Conservation (phyloP, 1,140 invertebrate species). For the Eufriesea mexicana region DNA sequence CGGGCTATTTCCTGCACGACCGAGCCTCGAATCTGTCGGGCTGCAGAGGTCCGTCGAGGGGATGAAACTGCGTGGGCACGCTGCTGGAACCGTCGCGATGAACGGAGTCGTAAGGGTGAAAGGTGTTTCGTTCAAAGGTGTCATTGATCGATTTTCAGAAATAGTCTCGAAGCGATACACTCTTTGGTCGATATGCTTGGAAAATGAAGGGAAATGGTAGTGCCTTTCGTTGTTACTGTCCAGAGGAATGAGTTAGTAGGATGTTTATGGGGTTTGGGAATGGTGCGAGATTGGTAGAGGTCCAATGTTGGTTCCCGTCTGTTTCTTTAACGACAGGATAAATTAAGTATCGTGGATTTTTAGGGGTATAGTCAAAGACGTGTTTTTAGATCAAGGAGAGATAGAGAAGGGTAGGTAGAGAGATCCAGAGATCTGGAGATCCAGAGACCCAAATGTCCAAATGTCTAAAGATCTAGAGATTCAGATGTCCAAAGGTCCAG, state of each 20-base stretch:
- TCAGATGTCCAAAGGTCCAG: no score
- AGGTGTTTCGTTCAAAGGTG: not conserved
- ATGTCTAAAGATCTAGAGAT: no score
- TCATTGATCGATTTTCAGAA: not conserved
- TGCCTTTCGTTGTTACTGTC: not conserved
- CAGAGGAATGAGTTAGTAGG: not conserved
- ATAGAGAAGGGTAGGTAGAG: no score
- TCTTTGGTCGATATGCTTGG: not conserved
- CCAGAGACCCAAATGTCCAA: no score
- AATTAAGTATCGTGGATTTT: no score
- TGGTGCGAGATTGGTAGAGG: no score
- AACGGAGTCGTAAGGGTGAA: constrained; percentile 9
- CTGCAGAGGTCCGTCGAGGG: constrained; percentile 26
- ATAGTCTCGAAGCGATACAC: not conserved
- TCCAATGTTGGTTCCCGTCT: no score
- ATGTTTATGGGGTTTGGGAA: no score
- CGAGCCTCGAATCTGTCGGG: constrained; percentile 66
- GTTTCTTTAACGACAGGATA: no score
- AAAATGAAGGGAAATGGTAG: not conserved
- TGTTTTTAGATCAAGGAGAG: no score
- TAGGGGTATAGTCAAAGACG: no score
- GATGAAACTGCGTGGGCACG: constrained; percentile 16
- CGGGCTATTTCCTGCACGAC: constrained; percentile 77
- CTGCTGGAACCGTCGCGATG: not conserved
- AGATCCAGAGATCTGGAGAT: no score